Conservation (phyloP, 2,797 vertebrate genomes). For the Coluber constrictor region DNA sequence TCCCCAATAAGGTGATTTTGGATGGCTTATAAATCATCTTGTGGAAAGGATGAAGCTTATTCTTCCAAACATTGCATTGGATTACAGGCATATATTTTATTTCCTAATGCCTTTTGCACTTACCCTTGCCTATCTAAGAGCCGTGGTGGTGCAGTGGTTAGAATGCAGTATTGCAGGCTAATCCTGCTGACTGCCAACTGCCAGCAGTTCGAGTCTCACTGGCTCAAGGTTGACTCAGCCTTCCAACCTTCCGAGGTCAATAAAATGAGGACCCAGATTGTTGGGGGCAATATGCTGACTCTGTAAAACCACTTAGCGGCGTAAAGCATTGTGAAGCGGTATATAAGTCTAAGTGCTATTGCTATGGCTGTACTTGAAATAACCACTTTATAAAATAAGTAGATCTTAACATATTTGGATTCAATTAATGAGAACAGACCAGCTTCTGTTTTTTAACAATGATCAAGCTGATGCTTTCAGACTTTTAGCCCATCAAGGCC, state of each 20-base stretch:
- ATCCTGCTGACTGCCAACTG: neutral
- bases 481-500: neutral
- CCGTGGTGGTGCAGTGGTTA: neutral
- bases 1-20: neutral
- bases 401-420: neutral
- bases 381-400: neutral
- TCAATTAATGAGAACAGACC: neutral
- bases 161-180: neutral
- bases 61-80: neutral
- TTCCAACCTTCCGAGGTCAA: neutral
- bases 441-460: neutral
- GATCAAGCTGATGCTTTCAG: neutral
- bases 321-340: neutral
- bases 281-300: neutral
- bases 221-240: neutral
- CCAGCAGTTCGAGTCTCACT: neutral
- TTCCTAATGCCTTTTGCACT: neutral
- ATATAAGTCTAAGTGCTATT: neutral
- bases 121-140: neutral
- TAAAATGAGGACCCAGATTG: neutral
- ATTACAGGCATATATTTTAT: neutral
- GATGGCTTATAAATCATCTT: neutral
- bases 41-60: neutral
- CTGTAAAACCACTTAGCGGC: neutral
- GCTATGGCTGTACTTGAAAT: neutral